Percentiles rank a stretch among this genome's conserved stretches.
phyloP scores from a whole-genome alignment of 2,113 vertebrate genomes.

The Campylorhamphus procurvoides region DNA sequence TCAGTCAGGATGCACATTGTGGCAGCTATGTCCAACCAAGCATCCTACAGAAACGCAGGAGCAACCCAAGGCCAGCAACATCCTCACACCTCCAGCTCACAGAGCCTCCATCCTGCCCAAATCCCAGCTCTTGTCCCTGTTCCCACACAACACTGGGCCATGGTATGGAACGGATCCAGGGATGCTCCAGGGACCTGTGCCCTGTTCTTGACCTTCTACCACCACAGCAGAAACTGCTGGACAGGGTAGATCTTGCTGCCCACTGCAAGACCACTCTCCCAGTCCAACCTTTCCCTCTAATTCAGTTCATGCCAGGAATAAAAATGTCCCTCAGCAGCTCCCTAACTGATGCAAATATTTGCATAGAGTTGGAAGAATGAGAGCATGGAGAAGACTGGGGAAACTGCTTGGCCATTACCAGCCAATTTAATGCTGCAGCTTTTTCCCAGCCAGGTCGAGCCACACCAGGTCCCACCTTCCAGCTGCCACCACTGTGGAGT shows the following conservation, averaged over 20 bases:
- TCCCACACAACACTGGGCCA: not conserved
- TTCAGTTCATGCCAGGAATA: not conserved
- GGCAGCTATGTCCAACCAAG: not conserved
- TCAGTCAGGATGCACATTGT: fast-evolving
- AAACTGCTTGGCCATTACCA: not conserved
- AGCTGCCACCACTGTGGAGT: not conserved
- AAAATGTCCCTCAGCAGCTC: not conserved
- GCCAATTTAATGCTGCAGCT: not conserved
- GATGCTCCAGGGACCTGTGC: not conserved
- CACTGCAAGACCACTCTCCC: not conserved
- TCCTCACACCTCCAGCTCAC: not conserved
- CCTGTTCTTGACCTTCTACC: not conserved
- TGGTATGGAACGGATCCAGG: not conserved
- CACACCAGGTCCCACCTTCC: not conserved
- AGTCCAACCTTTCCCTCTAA: not conserved
- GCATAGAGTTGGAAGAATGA: not conserved
- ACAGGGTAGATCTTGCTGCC: not conserved
- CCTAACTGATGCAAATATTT: not conserved
- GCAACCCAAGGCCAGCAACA: not conserved
- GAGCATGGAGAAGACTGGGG: not conserved
- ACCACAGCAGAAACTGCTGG: not conserved
- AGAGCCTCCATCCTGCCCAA: not conserved
- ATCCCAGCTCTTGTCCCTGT: not conserved
- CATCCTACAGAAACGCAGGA: fast-evolving
- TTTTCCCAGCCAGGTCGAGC: not conserved